Evolutionary conservation across 2,888 invertebrate genomes (phyloP), one percentile per base, ranked within the genome.

Genomic region (Hofmannophila pseudospretella): DNA sequence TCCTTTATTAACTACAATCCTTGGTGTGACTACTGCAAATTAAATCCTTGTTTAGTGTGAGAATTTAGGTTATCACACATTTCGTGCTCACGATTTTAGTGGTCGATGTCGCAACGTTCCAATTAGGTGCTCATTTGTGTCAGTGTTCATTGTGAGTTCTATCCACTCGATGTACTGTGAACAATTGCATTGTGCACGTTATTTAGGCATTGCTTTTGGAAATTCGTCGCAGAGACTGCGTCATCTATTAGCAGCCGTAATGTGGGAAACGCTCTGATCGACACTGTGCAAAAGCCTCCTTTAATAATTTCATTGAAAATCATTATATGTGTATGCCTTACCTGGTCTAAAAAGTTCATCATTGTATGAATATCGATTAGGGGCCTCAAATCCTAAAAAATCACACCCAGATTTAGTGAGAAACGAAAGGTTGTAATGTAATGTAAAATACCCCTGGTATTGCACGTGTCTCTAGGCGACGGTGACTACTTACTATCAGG

Each of bases 51-150:
- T 36, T 47, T 44, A 45, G 51, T 64, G 64, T 60, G 65, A 58
- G 62, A 67, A 66, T 55, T 42, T 39, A 46, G 45, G 45, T 51
- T 67, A 72, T 70, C 68, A 62, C 51, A 54, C 62, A 69, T 69
- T 57, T 42, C 47, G 50, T 36, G 36, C n/a, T 64, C 73, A 72
- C 69, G 67, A 69, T 65, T 77, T 73, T 61, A 67, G 66, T 60
- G 54, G 57, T 56, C 58, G 60, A 73, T 84, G 75, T 74, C 66
- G 80, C 73, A 82, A 82, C 58, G 77, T 80, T 82, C 78, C 84
- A 80, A 84, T 84, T 84, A 84, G 84, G 63, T 72, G 75, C 74
- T 81, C 77, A 85, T 84, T 82, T 81, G 72, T 81, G 79, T 84
- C 77, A 78, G 58, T 72, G 71, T 74, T 73, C 68, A 76, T 79